Base-by-base conservation (phyloP, 2,888 invertebrate genomes). In the Argynnis bischoffii region DNA sequence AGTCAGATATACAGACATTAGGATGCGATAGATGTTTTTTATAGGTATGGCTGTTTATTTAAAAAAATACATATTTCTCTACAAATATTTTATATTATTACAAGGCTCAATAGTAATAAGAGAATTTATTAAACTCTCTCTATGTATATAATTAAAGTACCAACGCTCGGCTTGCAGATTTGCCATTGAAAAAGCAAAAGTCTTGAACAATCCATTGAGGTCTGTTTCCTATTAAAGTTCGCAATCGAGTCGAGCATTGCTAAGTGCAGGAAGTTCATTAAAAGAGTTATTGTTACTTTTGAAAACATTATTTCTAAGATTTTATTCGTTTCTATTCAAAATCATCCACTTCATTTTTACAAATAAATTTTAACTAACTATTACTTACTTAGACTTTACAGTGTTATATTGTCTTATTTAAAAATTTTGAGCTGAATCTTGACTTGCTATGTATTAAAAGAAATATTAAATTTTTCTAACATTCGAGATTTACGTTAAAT, bases 191-290 rank as follows among this genome's bases (percentile, higher is more conserved):
- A 66, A 68, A 61, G 47, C 60, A 63, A 57, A n/a, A 56, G 67
- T 56, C 64, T 64, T 65, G 46, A 63, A 63, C 57, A 46, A 65
- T 66, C 54, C 26, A 65, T 70, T 66, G 63, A 63, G 55, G 46
- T 64, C 61, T 61, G 56, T 66, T 64, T 66, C 64, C 66, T 64
- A 64, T 69, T 61, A 66, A 66, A 69, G 69, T 71, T 69, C 63
- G 48, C 50, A 54, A 46, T 68, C 18, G 50, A 41, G 53, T 63
- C 46, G 59, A 65, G 55, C 41, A 48, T 51, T 60, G 53, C 47
- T 57, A 46, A 63, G 50, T 70, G 54, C 64, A 64, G 53, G 59
- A 64, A 61, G 41, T 55, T 59, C 57, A 64, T 57, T 64, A 50
- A 59, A 59, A 59, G n/a, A 48, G 48, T 59, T 59, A 59, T 59